Base-by-base conservation (phyloP, 2,888 invertebrate species). In the Chalcosyrphus nemorum region DNA sequence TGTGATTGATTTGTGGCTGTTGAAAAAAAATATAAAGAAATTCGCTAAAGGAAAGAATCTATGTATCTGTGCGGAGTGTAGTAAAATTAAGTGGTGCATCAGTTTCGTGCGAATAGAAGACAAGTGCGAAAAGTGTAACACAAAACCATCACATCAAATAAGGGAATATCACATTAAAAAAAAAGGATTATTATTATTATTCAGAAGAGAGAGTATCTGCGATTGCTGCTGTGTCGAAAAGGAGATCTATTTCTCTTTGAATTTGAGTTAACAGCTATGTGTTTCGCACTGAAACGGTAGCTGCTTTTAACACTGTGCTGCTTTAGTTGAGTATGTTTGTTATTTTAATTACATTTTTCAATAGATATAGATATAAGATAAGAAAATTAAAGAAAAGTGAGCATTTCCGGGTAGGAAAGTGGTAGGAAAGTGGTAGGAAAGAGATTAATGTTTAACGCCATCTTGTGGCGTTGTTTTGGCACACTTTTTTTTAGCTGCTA, bases 261-360 rank as follows among this genome's bases (percentile, higher is more conserved):
- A n/a, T n/a, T n/a, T 43, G 43, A 66, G 68, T 65, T 57, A 52
- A 17, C 45, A 68, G 61, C 32, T 80, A 81, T 81, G 80, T 50
- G 61, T 47, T 56, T 50, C 45, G 2, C 27, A 72, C 38, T 63
- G 66, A 54, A 50, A 27, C 81, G 76, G 76, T 82, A 82, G 78
- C 82, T 61, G 5, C 4, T 27, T 61, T 56, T 13, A 61, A 32
- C 76, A 78, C 41, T 50, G 45, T 74, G 71, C 61, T 61, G 78
- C 13, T 68, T 38, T 61, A 72, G 82, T 82, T 78, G 38, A 82
- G 82, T 82, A 82, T 56, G 82, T 82, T 57, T 47, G 2, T 6
- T 9, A 32, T 54, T 68, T 29, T 6, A 21, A 54, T 54, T 19
- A n/a, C 21, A 13, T 29, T 45, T 43, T 15, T n/a, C n/a, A n/a